These are phyloP conservation scores for Chaitophorus viminalis DNA, from an alignment of 2,888 invertebrate species.

Conservation along the genomic window DNA sequence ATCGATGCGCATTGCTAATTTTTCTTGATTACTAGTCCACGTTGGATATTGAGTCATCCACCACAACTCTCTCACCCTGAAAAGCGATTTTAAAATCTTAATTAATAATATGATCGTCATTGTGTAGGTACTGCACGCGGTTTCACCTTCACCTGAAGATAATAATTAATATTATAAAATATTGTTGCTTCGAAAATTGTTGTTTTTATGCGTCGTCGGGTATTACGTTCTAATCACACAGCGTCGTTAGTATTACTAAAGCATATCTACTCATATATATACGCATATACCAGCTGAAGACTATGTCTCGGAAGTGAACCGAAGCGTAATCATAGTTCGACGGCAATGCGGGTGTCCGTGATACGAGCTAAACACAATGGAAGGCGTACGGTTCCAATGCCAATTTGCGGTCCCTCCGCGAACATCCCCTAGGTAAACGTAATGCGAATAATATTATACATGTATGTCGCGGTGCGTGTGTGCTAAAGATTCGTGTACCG, in stretches of 20 bases:
- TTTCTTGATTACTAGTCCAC: neutral
- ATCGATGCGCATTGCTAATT: neutral
- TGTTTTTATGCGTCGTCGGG: neutral
- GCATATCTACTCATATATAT: no score
- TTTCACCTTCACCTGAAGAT: neutral
- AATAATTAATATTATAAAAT: neutral
- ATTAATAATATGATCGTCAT: neutral
- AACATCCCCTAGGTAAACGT: slow-evolving; percentile 14
- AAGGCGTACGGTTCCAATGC: slow-evolving; percentile 7
- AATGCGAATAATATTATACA: neutral
- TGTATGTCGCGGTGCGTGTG: neutral
- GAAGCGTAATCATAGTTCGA: neutral
- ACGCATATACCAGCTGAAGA: no score
- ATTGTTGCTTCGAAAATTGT: slow-evolving; percentile 3
- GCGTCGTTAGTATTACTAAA: no score
- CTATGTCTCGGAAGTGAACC: neutral
- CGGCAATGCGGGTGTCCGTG: slow-evolving; percentile 35
- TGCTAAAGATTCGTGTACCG: neutral
- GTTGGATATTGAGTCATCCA: neutral
- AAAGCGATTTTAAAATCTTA: neutral
- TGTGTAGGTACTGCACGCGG: neutral
- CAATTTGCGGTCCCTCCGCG: slow-evolving; percentile 24
- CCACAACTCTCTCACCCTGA: neutral
- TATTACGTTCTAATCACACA: neutral
- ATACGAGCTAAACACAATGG: neutral